Percentiles rank a stretch among this genome's conserved stretches.
Evolutionary conservation across 2,113 vertebrate species (phyloP).

Genomic region (Ceyx cyanopectus): DNA sequence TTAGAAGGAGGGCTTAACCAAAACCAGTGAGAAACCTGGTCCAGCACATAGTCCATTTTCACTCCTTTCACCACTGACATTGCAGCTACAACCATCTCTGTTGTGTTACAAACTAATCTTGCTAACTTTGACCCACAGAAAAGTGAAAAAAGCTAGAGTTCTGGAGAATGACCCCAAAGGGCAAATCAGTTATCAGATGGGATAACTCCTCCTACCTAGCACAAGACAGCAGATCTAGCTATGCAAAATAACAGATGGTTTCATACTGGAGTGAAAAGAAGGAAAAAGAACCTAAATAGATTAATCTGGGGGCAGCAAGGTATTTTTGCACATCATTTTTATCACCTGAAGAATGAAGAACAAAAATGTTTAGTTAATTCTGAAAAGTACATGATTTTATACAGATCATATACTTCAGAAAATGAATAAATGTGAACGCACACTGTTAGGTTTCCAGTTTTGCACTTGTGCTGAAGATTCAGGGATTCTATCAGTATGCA

Average conservation of each 20-base stretch:
- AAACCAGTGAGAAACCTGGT: background rate
- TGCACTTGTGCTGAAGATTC: background rate
- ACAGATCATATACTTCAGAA: background rate
- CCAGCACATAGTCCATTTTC: background rate
- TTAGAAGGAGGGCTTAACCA: background rate
- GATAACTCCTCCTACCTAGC: background rate
- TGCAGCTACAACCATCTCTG: background rate
- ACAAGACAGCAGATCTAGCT: background rate
- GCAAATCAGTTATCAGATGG: background rate
- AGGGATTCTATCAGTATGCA: background rate
- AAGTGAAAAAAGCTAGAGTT: background rate
- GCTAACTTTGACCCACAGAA: background rate
- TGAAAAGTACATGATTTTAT: background rate
- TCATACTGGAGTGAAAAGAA: background rate
- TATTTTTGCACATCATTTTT: background rate
- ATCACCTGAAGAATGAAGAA: background rate
- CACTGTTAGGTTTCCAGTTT: background rate
- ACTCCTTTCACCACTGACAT: background rate
- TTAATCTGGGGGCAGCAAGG: rapidly evolving
- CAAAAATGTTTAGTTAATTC: background rate
- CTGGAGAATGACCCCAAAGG: background rate
- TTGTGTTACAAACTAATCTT: background rate
- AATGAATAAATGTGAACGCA: background rate
- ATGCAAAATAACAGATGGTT: background rate
- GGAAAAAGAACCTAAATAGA: background rate